phyloP scores from a whole-genome alignment of 2,113 vertebrate genomes.

The Noturus placidus region DNA sequence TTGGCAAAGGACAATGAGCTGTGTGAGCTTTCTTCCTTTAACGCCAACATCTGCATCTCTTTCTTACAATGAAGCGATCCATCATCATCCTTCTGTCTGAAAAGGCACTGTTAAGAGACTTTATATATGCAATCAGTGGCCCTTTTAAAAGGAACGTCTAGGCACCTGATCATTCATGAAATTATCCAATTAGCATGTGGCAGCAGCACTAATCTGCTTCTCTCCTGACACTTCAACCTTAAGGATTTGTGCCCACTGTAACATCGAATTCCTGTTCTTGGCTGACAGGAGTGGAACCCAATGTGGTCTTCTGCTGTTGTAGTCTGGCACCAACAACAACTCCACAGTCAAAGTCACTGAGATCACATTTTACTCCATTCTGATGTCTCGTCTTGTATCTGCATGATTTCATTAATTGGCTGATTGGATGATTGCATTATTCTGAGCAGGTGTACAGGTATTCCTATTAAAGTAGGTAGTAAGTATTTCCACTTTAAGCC shows the following conservation, averaged over 20 bases:
- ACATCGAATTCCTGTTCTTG: background rate
- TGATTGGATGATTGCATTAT: background rate
- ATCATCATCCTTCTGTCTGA: slow-evolving; percentile 1
- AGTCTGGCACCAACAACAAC: background rate
- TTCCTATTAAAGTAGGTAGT: background rate
- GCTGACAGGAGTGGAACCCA: background rate
- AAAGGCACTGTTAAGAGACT: background rate
- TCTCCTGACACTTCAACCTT: background rate
- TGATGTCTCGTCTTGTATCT: background rate
- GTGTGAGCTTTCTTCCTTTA: background rate
- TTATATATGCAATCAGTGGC: background rate
- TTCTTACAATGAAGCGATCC: background rate
- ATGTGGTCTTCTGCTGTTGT: background rate
- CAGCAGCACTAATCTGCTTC: background rate
- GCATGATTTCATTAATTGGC: background rate
- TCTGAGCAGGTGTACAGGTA: background rate
- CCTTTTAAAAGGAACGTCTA: background rate
- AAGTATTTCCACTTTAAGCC: background rate
- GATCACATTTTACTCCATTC: background rate
- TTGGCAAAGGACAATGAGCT: background rate
- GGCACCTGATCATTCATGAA: background rate
- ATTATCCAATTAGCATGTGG: background rate
- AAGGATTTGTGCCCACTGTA: background rate
- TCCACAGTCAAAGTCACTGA: background rate
- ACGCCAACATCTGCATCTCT: background rate